Conservation (phyloP, 2,888 invertebrate species). For the Bellardia pandia region DNA sequence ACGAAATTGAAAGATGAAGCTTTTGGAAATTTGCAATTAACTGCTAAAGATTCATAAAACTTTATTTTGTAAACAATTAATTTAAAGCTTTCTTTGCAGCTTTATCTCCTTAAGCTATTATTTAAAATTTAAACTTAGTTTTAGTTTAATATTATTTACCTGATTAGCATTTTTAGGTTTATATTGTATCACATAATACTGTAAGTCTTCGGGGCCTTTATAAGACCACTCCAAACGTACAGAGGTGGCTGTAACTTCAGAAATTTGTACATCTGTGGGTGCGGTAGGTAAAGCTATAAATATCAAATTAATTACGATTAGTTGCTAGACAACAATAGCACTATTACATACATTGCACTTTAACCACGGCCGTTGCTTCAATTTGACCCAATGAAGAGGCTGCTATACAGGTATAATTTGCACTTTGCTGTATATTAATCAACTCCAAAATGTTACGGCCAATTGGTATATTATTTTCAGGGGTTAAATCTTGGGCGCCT, state of each 20-base stretch:
- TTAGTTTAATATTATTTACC: conserved; percentile 81
- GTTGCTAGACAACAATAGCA: neutral
- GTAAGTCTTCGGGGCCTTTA: conserved; percentile 94
- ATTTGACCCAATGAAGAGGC: conserved; percentile 97
- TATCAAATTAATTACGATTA: neutral
- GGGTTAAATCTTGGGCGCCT: conserved; percentile 92
- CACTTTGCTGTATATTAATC: conserved; percentile 94
- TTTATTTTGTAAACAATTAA: no score
- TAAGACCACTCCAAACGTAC: conserved; percentile 97
- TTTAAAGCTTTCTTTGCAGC: no score
- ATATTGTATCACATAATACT: conserved; percentile 98
- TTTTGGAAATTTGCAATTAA: no score
- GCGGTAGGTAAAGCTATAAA: conserved; percentile 93
- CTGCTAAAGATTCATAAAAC: no score
- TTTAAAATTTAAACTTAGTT: no score
- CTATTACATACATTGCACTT: conserved; percentile 94
- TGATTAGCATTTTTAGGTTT: conserved; percentile 96
- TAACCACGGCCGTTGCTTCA: conserved; percentile 93
- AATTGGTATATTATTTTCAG: conserved; percentile 93
- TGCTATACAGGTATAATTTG: conserved; percentile 98
- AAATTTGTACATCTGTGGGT: conserved; percentile 94
- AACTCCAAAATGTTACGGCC: conserved; percentile 94
- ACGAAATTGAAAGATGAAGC: no score
- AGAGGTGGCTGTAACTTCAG: conserved; percentile 96
- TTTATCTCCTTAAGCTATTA: no score